Evolutionary conservation across 2,797 vertebrate genomes (phyloP), one percentile per base, ranked within the genome.

Genomic region (Telmatherina bonti): DNA sequence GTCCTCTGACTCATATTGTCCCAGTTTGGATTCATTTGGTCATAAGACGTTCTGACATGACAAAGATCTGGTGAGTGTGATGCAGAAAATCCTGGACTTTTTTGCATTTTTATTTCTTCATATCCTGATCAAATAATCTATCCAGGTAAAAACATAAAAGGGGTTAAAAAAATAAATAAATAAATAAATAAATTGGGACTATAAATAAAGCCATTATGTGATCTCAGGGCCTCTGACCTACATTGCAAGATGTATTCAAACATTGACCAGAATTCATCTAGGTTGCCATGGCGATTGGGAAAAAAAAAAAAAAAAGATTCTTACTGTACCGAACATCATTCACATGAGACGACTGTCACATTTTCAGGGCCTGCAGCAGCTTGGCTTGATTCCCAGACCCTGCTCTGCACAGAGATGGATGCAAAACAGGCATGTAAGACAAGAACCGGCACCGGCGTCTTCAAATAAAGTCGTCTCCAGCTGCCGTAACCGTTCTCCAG

Each of bases 181-280:
- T 31, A 31, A 6, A 31, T 31, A 31, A 6, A 31, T 31, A 31
- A 6, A 12, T 36, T 36, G 11, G 11, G 9, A 36, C 11, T 36
- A 38, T 38, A 16, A 38, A 38, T 38, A 16, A 38, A 16, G 16
- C 16, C 13, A 41, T 41, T 4, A 36, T 36, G 35, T 36, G 31
- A 72, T 75, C 85, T 79, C 61, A 73, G 72, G 67, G 77, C 70
- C 70, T 84, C 72, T 88, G 84, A 82, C 84, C 83, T 79, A 88
- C 67, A 84, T n/a, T 88, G 69, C 64, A 67, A 70, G 67, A 59
- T 77, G 72, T 66, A 73, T 79, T 70, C 70, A 79, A 82, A 79
- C 65, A 54, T 60, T 45, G 73, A 57, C 70, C 78, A 60, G 62
- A 77, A 84, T 79, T 78, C 62, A 65, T 67, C 51, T 67, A 58